Evolutionary conservation across 2,888 invertebrate genomes (phyloP).

Genomic region (Agrochola lychnidis): DNA sequence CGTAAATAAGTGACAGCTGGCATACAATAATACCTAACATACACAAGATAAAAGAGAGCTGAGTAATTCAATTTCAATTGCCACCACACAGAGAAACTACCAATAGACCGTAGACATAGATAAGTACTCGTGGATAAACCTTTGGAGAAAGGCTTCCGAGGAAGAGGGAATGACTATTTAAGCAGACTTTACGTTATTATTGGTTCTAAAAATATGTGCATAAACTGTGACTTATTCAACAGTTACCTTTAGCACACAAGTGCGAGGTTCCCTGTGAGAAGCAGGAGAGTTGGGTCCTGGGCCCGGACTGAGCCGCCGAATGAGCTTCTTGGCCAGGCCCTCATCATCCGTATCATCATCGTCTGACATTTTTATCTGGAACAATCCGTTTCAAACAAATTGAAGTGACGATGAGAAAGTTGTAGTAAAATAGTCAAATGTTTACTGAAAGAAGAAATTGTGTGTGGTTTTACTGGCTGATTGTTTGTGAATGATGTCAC

Average conservation of each 20-base stretch:
- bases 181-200: neutral
- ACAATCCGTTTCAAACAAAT: slow-evolving; percentile 56
- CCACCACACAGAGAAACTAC: neutral
- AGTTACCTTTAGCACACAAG: slow-evolving; percentile 93
- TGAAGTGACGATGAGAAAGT: slow-evolving; percentile 31
- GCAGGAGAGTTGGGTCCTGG: slow-evolving; percentile 89
- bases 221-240: slow-evolving; percentile 24
- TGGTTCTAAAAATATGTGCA: slow-evolving; percentile 3
- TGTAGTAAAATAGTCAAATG: neutral
- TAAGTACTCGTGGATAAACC: neutral
- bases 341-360: slow-evolving; percentile 89
- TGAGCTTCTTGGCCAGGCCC: slow-evolving; percentile 80
- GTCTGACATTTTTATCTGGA: slow-evolving; percentile 85
- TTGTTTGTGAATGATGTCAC: slow-evolving; percentile 48
- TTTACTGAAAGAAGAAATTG: slow-evolving; percentile 24
- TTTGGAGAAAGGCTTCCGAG: slow-evolving; percentile 15
- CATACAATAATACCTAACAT: neutral
- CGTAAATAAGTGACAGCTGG: neutral
- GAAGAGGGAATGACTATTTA: slow-evolving; percentile 18
- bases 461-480: slow-evolving; percentile 18
- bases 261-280: slow-evolving; percentile 94
- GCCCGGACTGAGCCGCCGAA: slow-evolving; percentile 83
- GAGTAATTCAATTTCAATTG: neutral
- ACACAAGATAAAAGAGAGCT: neutral
- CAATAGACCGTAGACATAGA: neutral